Conservation (phyloP, 2,888 invertebrate genomes). For the Perizoma affinitatum region DNA sequence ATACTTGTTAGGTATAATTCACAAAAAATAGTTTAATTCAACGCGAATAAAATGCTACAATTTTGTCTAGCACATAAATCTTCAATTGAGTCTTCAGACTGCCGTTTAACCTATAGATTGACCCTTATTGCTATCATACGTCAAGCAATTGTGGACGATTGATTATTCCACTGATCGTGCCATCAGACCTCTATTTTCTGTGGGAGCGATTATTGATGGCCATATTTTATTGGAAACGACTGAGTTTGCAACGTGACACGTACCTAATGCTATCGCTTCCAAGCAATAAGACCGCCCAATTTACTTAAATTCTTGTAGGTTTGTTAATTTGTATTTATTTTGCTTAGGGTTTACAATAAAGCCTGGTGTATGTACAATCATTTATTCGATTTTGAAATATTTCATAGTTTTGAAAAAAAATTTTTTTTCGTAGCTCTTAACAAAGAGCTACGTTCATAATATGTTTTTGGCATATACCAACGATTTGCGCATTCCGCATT, state of each 20-base stretch:
- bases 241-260: slow-evolving; percentile 1
- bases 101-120: slow-evolving; percentile 26
- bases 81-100: slow-evolving; percentile 31
- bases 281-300: not conserved
- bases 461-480: too few relatives aligned
- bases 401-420: too few relatives aligned
- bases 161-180: slow-evolving; percentile 13
- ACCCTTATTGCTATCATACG: slow-evolving; percentile 26
- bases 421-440: too few relatives aligned
- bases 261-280: too few relatives aligned
- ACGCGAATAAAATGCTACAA: slow-evolving; percentile 16
- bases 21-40: not conserved
- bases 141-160: slow-evolving; percentile 20
- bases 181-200: slow-evolving; percentile 10
- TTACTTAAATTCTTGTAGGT: not conserved
- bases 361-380: too few relatives aligned
- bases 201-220: slow-evolving; percentile 11
- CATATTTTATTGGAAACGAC: slow-evolving; percentile 5
- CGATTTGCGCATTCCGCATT: too few relatives aligned
- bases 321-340: too few relatives aligned
- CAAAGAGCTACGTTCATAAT: too few relatives aligned
- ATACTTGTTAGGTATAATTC: too few relatives aligned
- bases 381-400: too few relatives aligned
- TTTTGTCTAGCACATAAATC: slow-evolving; percentile 17
- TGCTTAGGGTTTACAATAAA: too few relatives aligned